phyloP scores from a whole-genome alignment of 2,113 vertebrate species.

The Apodemus speciosus region DNA sequence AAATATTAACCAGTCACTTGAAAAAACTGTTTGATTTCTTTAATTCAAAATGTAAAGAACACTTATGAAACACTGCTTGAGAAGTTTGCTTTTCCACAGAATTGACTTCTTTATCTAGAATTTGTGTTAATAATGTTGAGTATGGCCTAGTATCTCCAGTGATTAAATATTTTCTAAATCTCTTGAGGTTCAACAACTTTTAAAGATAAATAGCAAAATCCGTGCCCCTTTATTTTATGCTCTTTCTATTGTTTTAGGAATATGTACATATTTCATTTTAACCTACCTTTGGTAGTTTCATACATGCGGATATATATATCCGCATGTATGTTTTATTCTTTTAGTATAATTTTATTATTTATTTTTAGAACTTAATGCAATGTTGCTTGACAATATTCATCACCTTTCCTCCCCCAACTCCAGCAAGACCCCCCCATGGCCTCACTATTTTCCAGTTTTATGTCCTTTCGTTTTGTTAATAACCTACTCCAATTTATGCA shows the following conservation, averaged over 20 bases:
- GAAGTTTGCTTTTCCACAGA: neutral
- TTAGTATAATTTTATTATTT: neutral
- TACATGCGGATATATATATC: neutral
- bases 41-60: neutral
- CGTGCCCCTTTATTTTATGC: neutral
- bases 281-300: neutral
- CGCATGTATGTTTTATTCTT: neutral
- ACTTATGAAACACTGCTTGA: neutral
- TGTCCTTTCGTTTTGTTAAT: neutral
- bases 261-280: neutral
- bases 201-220: neutral
- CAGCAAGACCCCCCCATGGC: neutral
- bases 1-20: neutral
- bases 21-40: conserved; percentile 6
- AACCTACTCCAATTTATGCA: neutral
- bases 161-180: neutral
- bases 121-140: neutral
- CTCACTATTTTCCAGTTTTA: neutral
- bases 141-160: neutral
- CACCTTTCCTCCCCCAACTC: neutral
- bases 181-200: neutral
- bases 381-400: neutral
- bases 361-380: neutral
- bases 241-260: neutral
- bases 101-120: neutral